Evolutionary conservation across 2,797 vertebrate species (phyloP), one percentile per base, ranked within the genome.

Genomic region (Natrix natrix): DNA sequence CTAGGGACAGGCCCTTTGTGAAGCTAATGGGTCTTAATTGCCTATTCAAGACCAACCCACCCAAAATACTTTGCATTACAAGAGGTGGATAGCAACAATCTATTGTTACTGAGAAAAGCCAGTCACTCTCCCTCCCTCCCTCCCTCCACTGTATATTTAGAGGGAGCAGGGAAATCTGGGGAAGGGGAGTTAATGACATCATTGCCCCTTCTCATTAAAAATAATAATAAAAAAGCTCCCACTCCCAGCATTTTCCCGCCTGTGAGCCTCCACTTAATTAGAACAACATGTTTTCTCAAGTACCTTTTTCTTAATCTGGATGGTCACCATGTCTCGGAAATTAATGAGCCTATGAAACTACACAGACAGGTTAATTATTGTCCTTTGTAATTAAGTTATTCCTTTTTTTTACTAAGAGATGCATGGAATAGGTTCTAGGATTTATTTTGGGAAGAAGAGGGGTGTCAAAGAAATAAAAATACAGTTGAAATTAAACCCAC

Each of bases 361-460:
- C 83, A 88, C 37, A 88, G 61, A 87, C 89, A 87, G 59, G 55
- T 52, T 48, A 90, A 90, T 90, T 66, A 92, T 89, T 69, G 28
- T 90, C 88, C 37, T 93, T 87, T 87, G 61, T 61, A 91, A 93
- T 88, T 93, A 87, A 90, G 60, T 59, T 87, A 74, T 91, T 93
- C 87, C 74, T 88, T 89, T 74, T 91, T 86, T 74, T 20, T 2
- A 78, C 5, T 54, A 54, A 91, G n/a, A 26, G 54, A 69, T 93
- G 24, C 6, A 32, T 87, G 22, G 86, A 90, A 56, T 87, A 26
- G 59, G 16, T 26, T 88, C 43, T 32, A 88, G 28, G 28, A 60
- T 24, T 43, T 91, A 78, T 78, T 93, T 91, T 91, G 55, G 55
- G 74, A 87, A 59, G 43, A n/a, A 52, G 26, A 87, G 56, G 74